Percentiles rank a stretch among this genome's conserved stretches.
Conservation (phyloP, 2,888 invertebrate species). For the Dusona sp. region DNA sequence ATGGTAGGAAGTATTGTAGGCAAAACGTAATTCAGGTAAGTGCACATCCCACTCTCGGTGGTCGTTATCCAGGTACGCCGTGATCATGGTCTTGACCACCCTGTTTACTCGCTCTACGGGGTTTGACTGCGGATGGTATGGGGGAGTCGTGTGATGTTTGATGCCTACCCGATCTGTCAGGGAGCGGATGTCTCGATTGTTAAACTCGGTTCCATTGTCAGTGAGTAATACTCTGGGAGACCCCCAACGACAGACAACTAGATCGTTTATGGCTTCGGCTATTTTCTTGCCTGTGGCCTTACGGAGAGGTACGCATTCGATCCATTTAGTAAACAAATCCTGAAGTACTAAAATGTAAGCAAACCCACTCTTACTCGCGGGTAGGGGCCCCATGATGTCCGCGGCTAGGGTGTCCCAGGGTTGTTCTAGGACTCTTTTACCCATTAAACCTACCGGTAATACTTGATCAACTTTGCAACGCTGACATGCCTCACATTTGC, state of each 20-base stretch:
- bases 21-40: conserved; percentile 65
- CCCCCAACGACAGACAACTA: conserved; percentile 34
- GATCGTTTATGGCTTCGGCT: conserved; percentile 41
- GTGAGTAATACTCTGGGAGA: conserved; percentile 48
- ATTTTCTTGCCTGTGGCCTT: conserved; percentile 63
- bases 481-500: conserved; percentile 69
- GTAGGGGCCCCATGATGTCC: conserved; percentile 74
- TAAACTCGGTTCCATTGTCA: conserved; percentile 70
- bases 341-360: conserved; percentile 57
- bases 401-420: conserved; percentile 69
- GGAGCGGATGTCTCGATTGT: conserved; percentile 8
- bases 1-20: conserved; percentile 60
- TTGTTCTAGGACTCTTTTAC: conserved; percentile 52
- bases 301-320: conserved; percentile 64
- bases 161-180: conserved; percentile 5
- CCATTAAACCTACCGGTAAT: conserved; percentile 68
- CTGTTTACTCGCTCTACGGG: conserved; percentile 50
- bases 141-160: background rate
- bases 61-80: conserved; percentile 55
- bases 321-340: conserved; percentile 63
- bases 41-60: conserved; percentile 69
- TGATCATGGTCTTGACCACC: conserved; percentile 46
- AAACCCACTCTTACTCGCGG: conserved; percentile 59
- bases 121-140: conserved; percentile 54
- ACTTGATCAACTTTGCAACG: conserved; percentile 59